Evolutionary conservation across 2,888 invertebrate species (phyloP), one percentile per base, ranked within the genome.

Genomic region (Hemithea aestivaria): DNA sequence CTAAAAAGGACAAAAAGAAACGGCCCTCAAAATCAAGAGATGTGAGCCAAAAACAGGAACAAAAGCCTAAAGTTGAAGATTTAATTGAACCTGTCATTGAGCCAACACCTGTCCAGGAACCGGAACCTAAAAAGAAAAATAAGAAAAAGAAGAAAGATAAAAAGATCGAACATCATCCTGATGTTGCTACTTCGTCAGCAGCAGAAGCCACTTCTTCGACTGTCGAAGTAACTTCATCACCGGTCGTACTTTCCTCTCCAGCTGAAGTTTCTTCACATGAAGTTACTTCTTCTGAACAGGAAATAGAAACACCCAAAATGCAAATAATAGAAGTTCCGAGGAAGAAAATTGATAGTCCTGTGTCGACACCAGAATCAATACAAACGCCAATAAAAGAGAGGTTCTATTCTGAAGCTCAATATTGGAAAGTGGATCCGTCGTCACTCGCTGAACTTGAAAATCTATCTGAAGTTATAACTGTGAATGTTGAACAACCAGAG

Each of bases 381-480:
- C 74, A 77, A 43, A 87, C 87, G 9, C 87, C 87, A 7, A 51
- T 82, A 3, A 87, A 85, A 66, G 87, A 87, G 2, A 71, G 81
- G 45, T 43, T 75, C 11, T 87, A 75, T 53, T 76, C 80, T 2
- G 87, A 87, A 58, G 80, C 83, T 30, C 87, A 87, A 30, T 87
- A 65, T 44, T 87, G 87, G 87, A 87, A 82, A 67, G 53, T 65
- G 20, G 74, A 79, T 44, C 74, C 82, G 10, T 67, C 58, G 49
- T 47, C 46, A 22, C 41, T 81, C 27, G 65, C 64, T 22, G 62
- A 68, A 10, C 34, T 72, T 8, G 54, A 45, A 16, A 58, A 63
- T 48, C 41, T 72, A 28, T 58, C 72, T 10, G 78, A 84, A 54
- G 57, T 66, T 21, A 56, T 79, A 31, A 64, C 69, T 2, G 54